Percentiles rank a stretch among this genome's conserved stretches.
Conservation (phyloP, 2,888 invertebrate genomes). For the Ctenicera cuprea region DNA sequence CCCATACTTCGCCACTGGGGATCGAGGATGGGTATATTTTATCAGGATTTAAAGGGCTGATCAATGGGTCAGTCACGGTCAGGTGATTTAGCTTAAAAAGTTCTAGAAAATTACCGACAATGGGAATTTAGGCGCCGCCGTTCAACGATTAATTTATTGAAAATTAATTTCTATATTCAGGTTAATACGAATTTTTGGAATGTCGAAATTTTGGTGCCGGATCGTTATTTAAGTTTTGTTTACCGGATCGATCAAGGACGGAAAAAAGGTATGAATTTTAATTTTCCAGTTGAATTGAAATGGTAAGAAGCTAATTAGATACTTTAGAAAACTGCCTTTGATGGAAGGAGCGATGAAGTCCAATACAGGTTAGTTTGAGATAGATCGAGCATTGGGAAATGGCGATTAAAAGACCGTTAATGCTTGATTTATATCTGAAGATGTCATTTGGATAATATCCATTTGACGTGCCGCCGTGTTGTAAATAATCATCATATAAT, state of each 20-base stretch:
- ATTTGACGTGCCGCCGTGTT: constrained; percentile 35
- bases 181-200: too few species aligned
- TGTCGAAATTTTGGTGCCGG: too few species aligned
- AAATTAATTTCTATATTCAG: not conserved
- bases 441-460: constrained; percentile 38
- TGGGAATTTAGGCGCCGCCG: constrained; percentile 56
- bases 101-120: constrained; percentile 22
- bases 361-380: constrained; percentile 3
- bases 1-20: constrained; percentile 56
- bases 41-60: constrained; percentile 58
- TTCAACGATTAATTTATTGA: not conserved
- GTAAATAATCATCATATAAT: constrained; percentile 34
- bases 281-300: constrained; percentile 14
- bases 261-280: not conserved
- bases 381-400: constrained; percentile 8
- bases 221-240: too few species aligned
- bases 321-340: constrained; percentile 2
- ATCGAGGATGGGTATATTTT: constrained; percentile 58
- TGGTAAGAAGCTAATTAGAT: constrained; percentile 8
- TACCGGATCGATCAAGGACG: too few species aligned
- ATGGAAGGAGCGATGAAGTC: constrained; percentile 6
- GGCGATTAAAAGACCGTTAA: constrained; percentile 31
- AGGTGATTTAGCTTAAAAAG: constrained; percentile 42
- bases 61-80: constrained; percentile 28
- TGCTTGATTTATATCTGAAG: constrained; percentile 33